Evolutionary conservation across 2,888 invertebrate species (phyloP).

Genomic region (Cantharis rufa): DNA sequence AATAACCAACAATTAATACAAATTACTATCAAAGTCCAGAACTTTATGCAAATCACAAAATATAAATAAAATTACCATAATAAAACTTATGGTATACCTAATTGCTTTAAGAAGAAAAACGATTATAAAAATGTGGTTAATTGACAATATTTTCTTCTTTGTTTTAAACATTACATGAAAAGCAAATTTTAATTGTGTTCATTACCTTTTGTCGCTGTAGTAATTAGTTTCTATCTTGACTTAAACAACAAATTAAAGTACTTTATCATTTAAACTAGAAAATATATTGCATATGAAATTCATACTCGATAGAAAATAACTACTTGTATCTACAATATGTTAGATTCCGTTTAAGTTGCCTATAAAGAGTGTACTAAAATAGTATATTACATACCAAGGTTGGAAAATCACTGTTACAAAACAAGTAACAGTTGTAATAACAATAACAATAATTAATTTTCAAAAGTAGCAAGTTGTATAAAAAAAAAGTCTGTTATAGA

Average conservation of each 20-base stretch:
- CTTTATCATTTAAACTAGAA: neutral
- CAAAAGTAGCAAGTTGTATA: too few species aligned
- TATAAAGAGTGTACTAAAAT: too few species aligned
- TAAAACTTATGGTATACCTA: neutral
- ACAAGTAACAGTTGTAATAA: too few species aligned
- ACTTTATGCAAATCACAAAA: neutral
- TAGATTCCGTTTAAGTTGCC: too few species aligned
- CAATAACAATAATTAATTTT: too few species aligned
- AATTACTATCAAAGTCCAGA: neutral
- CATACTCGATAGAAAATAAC: neutral
- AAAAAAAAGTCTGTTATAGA: too few species aligned
- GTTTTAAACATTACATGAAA: neutral
- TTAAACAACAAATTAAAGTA: neutral
- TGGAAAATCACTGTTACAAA: too few species aligned
- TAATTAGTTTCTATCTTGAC: neutral
- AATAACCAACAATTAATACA: neutral
- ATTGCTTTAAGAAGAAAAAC: neutral
- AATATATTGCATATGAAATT: neutral
- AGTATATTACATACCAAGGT: too few species aligned
- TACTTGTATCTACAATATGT: neutral
- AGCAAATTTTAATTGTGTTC: neutral
- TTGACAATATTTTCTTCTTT: neutral
- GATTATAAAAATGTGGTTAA: neutral
- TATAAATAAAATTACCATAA: neutral
- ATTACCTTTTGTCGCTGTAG: neutral